Percentiles rank a stretch among this genome's conserved stretches.
Evolutionary conservation across 2,888 invertebrate species (phyloP).

Genomic region (Cryptocephalus primarius): DNA sequence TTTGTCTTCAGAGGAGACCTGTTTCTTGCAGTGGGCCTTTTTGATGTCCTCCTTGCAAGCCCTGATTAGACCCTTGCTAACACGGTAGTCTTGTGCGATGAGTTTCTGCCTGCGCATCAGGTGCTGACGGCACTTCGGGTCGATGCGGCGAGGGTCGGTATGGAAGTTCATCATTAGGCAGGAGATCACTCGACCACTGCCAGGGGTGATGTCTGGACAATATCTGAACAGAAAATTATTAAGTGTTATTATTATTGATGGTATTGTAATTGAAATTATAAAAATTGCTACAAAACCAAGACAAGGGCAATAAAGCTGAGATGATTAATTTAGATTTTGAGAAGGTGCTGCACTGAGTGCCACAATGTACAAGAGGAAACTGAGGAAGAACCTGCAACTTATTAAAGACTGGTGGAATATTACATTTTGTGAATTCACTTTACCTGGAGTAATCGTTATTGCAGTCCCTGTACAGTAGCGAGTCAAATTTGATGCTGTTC

Average conservation of each 20-base stretch:
- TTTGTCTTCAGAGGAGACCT: conserved; percentile 63
- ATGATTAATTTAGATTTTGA: no score
- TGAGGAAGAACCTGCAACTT: no score
- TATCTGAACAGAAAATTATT: neutral
- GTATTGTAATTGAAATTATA: neutral
- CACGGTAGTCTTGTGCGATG: conserved; percentile 81
- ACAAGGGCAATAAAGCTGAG: no score
- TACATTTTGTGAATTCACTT: conserved; percentile 29
- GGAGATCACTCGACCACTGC: conserved; percentile 75
- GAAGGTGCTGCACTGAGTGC: no score
- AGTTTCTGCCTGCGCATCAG: conserved; percentile 76
- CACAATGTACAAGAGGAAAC: no score
- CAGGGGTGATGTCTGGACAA: conserved; percentile 26
- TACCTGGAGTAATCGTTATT: conserved; percentile 61
- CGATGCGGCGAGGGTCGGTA: conserved; percentile 57
- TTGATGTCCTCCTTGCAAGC: conserved; percentile 87
- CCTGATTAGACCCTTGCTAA: conserved; percentile 77
- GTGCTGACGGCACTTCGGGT: conserved; percentile 67
- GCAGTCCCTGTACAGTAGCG: conserved; percentile 84
- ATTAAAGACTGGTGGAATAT: no score
- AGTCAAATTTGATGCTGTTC: conserved; percentile 77
- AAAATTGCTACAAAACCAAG: conserved; percentile 49
- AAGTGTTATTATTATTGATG: no score
- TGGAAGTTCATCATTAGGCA: conserved; percentile 57
- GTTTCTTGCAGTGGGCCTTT: conserved; percentile 72